Conservation (phyloP, 2,888 invertebrate species). For the Papilio demoleus region DNA sequence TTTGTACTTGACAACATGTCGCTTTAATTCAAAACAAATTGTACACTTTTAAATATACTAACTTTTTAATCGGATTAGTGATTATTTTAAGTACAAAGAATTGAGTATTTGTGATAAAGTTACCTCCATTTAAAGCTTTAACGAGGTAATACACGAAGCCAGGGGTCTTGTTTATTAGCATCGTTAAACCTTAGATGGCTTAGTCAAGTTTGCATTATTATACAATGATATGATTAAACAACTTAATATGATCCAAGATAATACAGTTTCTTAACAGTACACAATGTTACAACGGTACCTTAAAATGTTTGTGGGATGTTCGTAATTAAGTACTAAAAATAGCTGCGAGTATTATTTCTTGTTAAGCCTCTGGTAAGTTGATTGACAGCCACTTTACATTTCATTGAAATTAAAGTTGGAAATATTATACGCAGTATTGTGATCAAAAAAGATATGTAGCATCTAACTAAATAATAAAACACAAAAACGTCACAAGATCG, state of each 20-base stretch:
- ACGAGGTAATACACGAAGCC: slow-evolving; percentile 20
- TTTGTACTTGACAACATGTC: slow-evolving; percentile 3
- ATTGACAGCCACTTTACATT: no score
- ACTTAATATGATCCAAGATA: slow-evolving; percentile 12
- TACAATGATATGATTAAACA: slow-evolving; percentile 16
- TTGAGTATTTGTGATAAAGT: slow-evolving; percentile 27
- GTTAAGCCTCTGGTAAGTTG: no score
- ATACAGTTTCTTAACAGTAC: slow-evolving; percentile 2
- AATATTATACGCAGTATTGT: no score
- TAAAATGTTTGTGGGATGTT: no score
- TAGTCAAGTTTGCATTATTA: slow-evolving; percentile 9
- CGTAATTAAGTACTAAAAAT: no score
- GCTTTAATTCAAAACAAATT: background rate
- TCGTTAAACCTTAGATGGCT: slow-evolving; percentile 28
- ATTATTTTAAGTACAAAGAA: slow-evolving; percentile 15
- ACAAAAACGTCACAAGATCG: no score
- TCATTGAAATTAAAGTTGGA: no score
- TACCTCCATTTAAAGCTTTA: slow-evolving; percentile 29
- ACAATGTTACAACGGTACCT: no score
- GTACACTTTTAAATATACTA: background rate
- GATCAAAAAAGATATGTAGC: no score
- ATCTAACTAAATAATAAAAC: no score
- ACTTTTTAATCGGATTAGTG: background rate
- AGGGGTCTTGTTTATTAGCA: slow-evolving; percentile 31
- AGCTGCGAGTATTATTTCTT: no score